These are phyloP conservation scores for Lanistes nyassanus DNA, from an alignment of 1,140 invertebrate genomes.

Conservation along the genomic window DNA sequence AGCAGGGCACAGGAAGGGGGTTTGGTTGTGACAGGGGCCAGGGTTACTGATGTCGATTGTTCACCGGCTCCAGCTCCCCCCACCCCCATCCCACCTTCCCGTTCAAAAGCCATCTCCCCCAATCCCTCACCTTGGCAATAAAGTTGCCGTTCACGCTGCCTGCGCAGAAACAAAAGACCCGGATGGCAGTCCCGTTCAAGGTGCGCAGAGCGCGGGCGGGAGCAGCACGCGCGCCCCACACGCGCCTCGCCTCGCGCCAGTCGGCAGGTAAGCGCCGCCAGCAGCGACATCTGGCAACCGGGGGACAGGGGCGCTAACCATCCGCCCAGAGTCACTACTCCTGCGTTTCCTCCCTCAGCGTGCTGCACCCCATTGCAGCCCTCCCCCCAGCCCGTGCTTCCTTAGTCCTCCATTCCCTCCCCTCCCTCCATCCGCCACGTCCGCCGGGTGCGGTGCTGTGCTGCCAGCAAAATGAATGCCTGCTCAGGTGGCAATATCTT, in stretches of 20 bases:
- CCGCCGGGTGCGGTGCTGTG: not conserved
- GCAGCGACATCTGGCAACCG: not conserved
- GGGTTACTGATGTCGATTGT: not conserved
- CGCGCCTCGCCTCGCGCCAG: not conserved
- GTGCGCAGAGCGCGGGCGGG: not conserved
- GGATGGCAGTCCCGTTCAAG: not conserved
- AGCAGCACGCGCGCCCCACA: not conserved
- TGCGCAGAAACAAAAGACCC: constrained; percentile 11
- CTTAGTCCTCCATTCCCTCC: not conserved
- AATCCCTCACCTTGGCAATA: constrained; percentile 6
- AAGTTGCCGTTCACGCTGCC: not conserved
- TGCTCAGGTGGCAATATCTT: constrained; percentile 1
- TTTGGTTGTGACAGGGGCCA: no score
- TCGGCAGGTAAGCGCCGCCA: no score
- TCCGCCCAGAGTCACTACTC: no score
- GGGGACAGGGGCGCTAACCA: not conserved
- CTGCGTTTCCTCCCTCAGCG: no score
- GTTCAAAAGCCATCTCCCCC: not conserved
- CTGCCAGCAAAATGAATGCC: not conserved
- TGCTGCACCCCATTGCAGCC: not conserved
- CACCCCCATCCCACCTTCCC: not conserved
- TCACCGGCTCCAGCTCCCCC: not conserved
- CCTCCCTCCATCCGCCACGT: not conserved
- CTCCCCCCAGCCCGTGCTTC: not conserved
- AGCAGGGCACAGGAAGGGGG: no score